A percentile compares a stretch with the other conserved stretches of the same genome.
These are phyloP conservation scores for Pandion haliaetus DNA, from an alignment of 2,113 vertebrate species.

Conservation along the genomic window DNA sequence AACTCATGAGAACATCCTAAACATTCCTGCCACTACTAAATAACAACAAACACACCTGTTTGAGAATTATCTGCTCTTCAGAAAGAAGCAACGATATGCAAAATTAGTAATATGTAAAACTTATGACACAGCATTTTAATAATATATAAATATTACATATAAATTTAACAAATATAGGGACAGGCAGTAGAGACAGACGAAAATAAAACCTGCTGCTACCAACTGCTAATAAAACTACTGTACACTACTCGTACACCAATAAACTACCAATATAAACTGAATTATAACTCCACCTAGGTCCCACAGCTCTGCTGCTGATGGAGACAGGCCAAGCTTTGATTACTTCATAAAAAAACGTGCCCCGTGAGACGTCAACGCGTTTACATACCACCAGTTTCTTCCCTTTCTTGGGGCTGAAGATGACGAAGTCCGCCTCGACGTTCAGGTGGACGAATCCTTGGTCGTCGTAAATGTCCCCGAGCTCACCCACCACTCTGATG, in stretches of 20 bases:
- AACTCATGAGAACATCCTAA: background rate
- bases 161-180: background rate
- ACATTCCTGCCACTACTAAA: background rate
- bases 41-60: background rate
- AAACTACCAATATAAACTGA: background rate
- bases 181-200: rapidly evolving
- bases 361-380: rapidly evolving
- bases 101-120: background rate
- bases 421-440: slow-evolving; percentile 87
- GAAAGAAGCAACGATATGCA: rapidly evolving
- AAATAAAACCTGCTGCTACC: background rate
- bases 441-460: slow-evolving; percentile 91
- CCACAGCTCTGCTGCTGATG: rapidly evolving
- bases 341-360: background rate
- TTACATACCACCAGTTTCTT: slow-evolving; percentile 84
- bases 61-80: background rate
- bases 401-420: slow-evolving; percentile 85
- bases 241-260: background rate
- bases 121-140: background rate
- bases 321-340: background rate
- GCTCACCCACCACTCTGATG: slow-evolving; percentile 81
- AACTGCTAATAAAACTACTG: too few relatives aligned
- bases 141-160: rapidly evolving
- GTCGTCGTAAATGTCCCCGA: slow-evolving; percentile 90
- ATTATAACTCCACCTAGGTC: rapidly evolving